These are phyloP conservation scores for Brachionus rubens DNA, from an alignment of 1,140 invertebrate genomes.

Conservation along the genomic window DNA sequence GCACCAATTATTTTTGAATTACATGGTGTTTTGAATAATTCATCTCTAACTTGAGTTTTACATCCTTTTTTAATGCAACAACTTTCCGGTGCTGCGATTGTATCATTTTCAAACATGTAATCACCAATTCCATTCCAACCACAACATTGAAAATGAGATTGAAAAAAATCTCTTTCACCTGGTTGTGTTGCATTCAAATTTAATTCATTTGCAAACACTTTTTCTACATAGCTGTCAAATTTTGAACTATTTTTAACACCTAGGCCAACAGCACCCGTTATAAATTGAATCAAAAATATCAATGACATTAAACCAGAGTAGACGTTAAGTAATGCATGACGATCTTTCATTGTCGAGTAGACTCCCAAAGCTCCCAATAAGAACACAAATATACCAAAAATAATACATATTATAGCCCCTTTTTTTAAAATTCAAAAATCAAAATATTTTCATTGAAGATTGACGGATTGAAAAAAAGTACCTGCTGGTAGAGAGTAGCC, in stretches of 20 bases:
- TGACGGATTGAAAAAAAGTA: not conserved
- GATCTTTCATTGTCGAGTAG: slow-evolving; percentile 24
- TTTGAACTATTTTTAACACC: slow-evolving; percentile 39
- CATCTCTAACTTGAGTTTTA: not conserved
- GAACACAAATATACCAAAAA: slow-evolving; percentile 35
- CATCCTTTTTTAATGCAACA: slow-evolving; percentile 23
- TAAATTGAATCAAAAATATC: slow-evolving; percentile 44
- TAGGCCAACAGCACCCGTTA: slow-evolving; percentile 18
- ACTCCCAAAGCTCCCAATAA: slow-evolving; percentile 13
- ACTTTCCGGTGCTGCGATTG: not conserved
- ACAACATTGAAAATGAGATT: slow-evolving; percentile 19
- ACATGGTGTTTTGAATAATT: not conserved
- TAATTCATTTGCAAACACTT: slow-evolving; percentile 23
- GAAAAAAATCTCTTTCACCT: slow-evolving; percentile 30
- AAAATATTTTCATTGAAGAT: not conserved
- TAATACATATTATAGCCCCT: slow-evolving; percentile 31
- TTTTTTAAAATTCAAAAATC: not conserved
- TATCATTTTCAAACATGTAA: not conserved
- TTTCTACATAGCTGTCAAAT: slow-evolving; percentile 19
- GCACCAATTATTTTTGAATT: slow-evolving; percentile 21
- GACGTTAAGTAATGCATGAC: not conserved
- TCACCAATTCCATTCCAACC: slow-evolving; percentile 33
- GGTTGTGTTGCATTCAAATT: not conserved
- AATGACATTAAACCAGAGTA: slow-evolving; percentile 28
- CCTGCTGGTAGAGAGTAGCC: slow-evolving; percentile 18